Conservation (phyloP, 2,888 invertebrate genomes). For the Tetragonula carbonaria region DNA sequence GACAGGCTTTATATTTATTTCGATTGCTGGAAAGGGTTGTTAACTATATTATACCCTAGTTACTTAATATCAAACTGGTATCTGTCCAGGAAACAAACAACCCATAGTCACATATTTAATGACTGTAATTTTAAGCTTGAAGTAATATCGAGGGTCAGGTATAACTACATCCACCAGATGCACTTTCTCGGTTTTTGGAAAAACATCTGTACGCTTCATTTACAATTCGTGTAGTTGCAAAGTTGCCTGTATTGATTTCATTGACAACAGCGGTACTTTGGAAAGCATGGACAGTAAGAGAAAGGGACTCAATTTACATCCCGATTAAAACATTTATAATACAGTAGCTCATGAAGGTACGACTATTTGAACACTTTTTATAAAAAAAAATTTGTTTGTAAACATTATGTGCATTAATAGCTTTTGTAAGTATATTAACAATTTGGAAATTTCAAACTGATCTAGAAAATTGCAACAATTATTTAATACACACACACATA, state of each 20-base stretch:
- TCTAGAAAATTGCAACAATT: no score
- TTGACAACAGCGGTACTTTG: not conserved
- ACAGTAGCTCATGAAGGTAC: not conserved
- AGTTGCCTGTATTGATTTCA: not conserved
- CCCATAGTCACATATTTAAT: not conserved
- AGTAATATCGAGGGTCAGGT: not conserved
- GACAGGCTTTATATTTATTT: no score
- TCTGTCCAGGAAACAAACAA: not conserved
- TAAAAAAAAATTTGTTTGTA: no score
- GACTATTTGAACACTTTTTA: not conserved
- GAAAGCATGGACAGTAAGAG: not conserved
- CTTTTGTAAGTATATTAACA: no score
- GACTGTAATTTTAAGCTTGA: not conserved
- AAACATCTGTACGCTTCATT: not conserved
- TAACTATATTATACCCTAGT: not conserved
- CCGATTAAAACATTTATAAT: not conserved
- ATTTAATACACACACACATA: no score
- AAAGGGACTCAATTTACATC: not conserved
- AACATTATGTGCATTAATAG: no score
- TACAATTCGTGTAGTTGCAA: not conserved
- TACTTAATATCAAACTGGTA: not conserved
- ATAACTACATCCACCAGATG: not conserved
- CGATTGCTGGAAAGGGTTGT: no score
- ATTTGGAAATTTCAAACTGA: no score
- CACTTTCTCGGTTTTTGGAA: fast-evolving